phyloP scores from a whole-genome alignment of 1,140 invertebrate genomes.

The Aphelenchoides fujianensis region DNA sequence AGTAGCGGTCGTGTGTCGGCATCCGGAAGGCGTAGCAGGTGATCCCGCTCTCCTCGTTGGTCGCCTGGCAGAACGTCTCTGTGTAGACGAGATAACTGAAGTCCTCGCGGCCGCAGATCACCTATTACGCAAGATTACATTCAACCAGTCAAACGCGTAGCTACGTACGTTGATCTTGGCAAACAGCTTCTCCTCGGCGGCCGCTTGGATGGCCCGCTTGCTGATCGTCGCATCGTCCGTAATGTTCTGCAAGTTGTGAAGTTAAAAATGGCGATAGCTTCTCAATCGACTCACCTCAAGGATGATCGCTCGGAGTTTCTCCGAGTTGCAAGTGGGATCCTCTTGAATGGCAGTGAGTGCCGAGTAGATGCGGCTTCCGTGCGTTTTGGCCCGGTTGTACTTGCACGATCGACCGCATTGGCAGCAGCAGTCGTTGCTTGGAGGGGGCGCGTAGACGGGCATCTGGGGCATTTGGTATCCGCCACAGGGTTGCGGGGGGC shows the following conservation, averaged over 20 bases:
- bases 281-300: slow-evolving; percentile 50
- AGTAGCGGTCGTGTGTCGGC: no score
- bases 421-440: slow-evolving; percentile 49
- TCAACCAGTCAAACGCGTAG: slow-evolving; percentile 33
- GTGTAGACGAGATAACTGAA: slow-evolving; percentile 61
- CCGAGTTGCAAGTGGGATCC: slow-evolving; percentile 59
- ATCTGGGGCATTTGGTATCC: slow-evolving; percentile 16
- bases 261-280: slow-evolving; percentile 16
- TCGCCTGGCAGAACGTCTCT: slow-evolving; percentile 56
- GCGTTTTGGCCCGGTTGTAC: slow-evolving; percentile 50
- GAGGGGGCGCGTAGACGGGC: slow-evolving; percentile 20
- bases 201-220: slow-evolving; percentile 59
- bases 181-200: slow-evolving; percentile 61
- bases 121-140: slow-evolving; percentile 24
- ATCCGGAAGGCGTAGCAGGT: slow-evolving; percentile 12
- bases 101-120: slow-evolving; percentile 55
- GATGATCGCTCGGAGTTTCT: slow-evolving; percentile 53
- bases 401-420: slow-evolving; percentile 52
- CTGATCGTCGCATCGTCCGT: slow-evolving; percentile 54
- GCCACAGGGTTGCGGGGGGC: slow-evolving; percentile 28
- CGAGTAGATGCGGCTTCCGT: slow-evolving; percentile 54
- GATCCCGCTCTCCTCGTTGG: slow-evolving; percentile 54
- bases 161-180: slow-evolving; percentile 61
- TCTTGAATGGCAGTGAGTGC: slow-evolving; percentile 45
- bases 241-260: slow-evolving; percentile 57